phyloP scores from a whole-genome alignment of 2,888 invertebrate species.

The Drosophila bunnanda region DNA sequence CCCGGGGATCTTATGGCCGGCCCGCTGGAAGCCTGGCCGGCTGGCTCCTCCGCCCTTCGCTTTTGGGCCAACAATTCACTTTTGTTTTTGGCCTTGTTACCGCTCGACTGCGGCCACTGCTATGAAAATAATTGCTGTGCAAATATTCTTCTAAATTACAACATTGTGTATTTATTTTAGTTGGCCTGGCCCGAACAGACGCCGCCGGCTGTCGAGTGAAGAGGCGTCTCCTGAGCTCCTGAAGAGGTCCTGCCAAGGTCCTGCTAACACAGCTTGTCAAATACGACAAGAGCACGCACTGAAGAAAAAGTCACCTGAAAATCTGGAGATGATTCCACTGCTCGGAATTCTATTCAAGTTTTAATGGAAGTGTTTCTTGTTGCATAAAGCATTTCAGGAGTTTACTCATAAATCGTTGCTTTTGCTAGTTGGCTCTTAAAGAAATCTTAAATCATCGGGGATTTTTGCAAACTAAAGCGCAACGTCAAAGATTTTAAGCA shows the following conservation, averaged over 20 bases:
- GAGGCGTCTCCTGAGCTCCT: conserved; percentile 22
- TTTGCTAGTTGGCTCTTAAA: background rate
- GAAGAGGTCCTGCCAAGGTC: conserved; percentile 42
- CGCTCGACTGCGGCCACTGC: conserved; percentile 44
- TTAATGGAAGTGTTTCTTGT: too few species aligned
- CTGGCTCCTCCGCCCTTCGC: conserved; percentile 4
- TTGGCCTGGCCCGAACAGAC: conserved; percentile 50
- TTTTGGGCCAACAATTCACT: conserved; percentile 67
- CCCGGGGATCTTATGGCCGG: conserved; percentile 43
- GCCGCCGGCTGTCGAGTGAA: conserved; percentile 34
- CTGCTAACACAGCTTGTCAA: conserved; percentile 29
- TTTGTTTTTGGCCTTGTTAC: conserved; percentile 66
- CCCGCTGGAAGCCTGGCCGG: background rate
- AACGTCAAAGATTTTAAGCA: conserved; percentile 21
- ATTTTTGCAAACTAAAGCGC: background rate
- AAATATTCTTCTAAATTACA: conserved; percentile 74
- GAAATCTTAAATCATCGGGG: background rate
- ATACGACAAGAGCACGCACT: conserved; percentile 11
- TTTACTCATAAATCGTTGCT: background rate
- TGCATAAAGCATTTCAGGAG: background rate
- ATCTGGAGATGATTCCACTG: too few species aligned
- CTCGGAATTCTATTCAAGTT: background rate
- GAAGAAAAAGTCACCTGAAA: conserved; percentile 6
- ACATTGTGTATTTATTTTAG: conserved; percentile 73
- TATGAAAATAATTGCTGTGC: conserved; percentile 73